Conservation (phyloP, 2,797 vertebrate genomes). For the Dicrostonyx torquatus region DNA sequence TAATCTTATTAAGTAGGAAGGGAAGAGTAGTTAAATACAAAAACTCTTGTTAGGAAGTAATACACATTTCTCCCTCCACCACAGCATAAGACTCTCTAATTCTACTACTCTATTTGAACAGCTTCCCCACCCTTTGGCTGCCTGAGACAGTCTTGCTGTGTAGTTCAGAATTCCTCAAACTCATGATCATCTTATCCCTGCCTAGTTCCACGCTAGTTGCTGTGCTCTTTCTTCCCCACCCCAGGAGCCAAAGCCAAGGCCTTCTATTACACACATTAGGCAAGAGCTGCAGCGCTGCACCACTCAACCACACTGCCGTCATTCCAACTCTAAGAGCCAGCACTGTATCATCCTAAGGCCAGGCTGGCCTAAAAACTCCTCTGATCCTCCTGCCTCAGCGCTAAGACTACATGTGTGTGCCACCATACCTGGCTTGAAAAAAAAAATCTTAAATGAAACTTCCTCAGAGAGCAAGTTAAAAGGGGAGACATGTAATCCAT, state of each 20-base stretch:
- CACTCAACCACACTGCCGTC: neutral
- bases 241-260: neutral
- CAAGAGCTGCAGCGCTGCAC: neutral
- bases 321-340: conserved; percentile 22
- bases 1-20: neutral
- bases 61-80: neutral
- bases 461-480: conserved; percentile 58
- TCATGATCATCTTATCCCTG: neutral
- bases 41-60: conserved; percentile 22
- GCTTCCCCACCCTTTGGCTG: neutral
- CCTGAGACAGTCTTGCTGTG: neutral
- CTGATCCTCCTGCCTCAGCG: neutral
- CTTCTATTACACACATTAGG: neutral
- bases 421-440: neutral
- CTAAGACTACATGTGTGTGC: neutral
- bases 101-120: neutral
- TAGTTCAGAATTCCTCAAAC: neutral
- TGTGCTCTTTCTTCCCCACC: neutral
- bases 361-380: neutral
- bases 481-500: neutral
- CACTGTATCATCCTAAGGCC: neutral
- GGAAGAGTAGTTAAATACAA: neutral
- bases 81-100: neutral
- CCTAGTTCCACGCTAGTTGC: neutral
- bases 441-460: conserved; percentile 9